Percentiles rank a stretch among this genome's conserved stretches.
phyloP scores from a whole-genome alignment of 2,888 invertebrate species.

The Biston betularia region DNA sequence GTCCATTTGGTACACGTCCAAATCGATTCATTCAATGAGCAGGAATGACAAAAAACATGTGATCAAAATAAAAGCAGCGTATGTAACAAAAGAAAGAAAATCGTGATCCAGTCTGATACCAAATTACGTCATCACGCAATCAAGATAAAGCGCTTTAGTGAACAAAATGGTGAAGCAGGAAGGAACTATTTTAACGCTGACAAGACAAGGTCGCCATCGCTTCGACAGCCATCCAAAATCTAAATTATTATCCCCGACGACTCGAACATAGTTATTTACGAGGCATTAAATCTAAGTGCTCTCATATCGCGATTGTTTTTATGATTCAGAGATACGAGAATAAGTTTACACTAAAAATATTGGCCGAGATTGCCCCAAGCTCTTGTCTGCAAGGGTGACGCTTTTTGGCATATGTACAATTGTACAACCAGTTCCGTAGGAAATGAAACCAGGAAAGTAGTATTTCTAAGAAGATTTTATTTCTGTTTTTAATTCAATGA shows the following conservation, averaged over 20 bases:
- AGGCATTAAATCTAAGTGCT: slow-evolving; percentile 37
- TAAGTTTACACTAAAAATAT: slow-evolving; percentile 57
- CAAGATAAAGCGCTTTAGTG: slow-evolving; percentile 34
- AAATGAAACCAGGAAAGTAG: slow-evolving; percentile 31
- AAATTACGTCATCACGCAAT: slow-evolving; percentile 36
- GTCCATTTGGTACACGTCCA: slow-evolving; percentile 29
- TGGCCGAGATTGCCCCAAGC: slow-evolving; percentile 49
- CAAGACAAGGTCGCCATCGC: slow-evolving; percentile 29
- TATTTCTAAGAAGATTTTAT: slow-evolving; percentile 28
- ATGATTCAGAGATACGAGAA: slow-evolving; percentile 58
- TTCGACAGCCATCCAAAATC: slow-evolving; percentile 25
- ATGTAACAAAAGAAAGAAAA: slow-evolving; percentile 33
- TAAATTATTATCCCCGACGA: slow-evolving; percentile 24
- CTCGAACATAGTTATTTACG: slow-evolving; percentile 33
- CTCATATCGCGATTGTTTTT: slow-evolving; percentile 45
- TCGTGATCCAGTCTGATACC: slow-evolving; percentile 28
- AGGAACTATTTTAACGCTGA: slow-evolving; percentile 37
- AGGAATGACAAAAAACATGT: slow-evolving; percentile 24
- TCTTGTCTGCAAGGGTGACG: slow-evolving; percentile 36
- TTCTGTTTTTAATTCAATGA: slow-evolving; percentile 33
- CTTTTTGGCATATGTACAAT: slow-evolving; percentile 44
- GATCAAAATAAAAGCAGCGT: slow-evolving; percentile 28
- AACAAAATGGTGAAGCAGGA: slow-evolving; percentile 35
- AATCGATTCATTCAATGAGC: slow-evolving; percentile 30
- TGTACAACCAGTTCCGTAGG: slow-evolving; percentile 32